Base-by-base conservation (phyloP, 2,113 vertebrate genomes). In the Dipodomys spectabilis region DNA sequence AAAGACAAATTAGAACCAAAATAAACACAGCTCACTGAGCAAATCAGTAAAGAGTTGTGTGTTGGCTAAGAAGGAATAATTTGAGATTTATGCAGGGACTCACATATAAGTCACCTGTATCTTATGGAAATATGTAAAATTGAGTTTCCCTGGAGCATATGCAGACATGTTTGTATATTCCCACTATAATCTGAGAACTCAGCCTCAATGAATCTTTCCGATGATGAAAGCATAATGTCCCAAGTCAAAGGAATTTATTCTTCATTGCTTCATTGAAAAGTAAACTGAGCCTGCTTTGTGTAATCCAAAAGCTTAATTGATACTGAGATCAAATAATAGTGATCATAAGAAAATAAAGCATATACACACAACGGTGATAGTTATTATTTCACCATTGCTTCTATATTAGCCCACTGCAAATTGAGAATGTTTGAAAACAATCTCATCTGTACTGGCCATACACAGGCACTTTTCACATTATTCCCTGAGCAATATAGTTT, bases 31-130 rank as follows among this genome's bases (percentile, higher is more conserved):
- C 27, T 86, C 35, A 32, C 57, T 79, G 32, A 49, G 15, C 57
- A 49, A 49, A 9, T 79, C 72, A 82, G 32, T 12, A 73, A 11
- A 7, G 69, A 28, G 18, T 5, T 27, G 60, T 75, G 39, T 39
- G 83, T 73, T 67, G 91, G 32, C 88, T 82, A 90, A 82, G 28
- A 82, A 88, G 49, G 20, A 67, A 60, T 35, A 82, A 89, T 82
- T 15, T 32, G 53, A 90, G 57, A 60, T 78, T 86, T 60, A 78
- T 35, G 45, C 19, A 60, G 30, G 9, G 39, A 78, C 8, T 27
- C 39, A 22, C 27, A 22, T 77, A 8, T 67, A 65, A 77, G 67
- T 71, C 68, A 77, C 15, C 71, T 45, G 12, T 1, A 20, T 4
- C 13, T 49, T 49, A 12, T 49, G 49, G 49, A 12, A 49, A 49